Evolutionary conservation across 2,797 vertebrate genomes (phyloP).

Genomic region (Tangara arthus): DNA sequence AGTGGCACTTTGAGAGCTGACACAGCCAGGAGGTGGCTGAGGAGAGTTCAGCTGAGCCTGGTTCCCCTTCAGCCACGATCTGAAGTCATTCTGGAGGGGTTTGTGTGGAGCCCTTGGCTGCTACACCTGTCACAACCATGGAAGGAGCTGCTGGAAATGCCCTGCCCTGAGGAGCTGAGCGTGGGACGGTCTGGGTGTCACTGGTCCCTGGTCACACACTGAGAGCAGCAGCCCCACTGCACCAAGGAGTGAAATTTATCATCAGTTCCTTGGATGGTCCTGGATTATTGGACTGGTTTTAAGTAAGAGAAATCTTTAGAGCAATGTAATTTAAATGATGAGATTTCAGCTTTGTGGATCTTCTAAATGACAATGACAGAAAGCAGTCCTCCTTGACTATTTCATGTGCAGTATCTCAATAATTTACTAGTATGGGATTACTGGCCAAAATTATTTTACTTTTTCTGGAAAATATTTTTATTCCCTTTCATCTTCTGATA

Average conservation of each 20-base stretch:
- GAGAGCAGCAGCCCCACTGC: neutral
- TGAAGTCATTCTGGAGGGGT: neutral
- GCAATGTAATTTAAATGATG: neutral
- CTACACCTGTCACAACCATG: rapidly evolving
- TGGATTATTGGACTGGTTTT: neutral
- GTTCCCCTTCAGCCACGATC: neutral
- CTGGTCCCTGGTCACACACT: neutral
- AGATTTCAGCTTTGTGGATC: constrained; percentile 21
- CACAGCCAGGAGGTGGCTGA: neutral
- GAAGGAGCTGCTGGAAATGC: neutral
- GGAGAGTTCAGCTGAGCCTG: neutral
- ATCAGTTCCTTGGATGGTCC: neutral
- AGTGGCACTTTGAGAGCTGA: constrained; percentile 89
- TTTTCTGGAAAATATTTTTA: constrained; percentile 29
- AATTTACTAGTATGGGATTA: constrained; percentile 20
- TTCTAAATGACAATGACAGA: neutral
- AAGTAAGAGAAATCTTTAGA: constrained; percentile 41
- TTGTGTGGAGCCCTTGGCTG: neutral
- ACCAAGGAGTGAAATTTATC: neutral
- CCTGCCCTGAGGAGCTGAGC: neutral
- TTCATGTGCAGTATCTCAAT: neutral
- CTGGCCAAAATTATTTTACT: constrained; percentile 36
- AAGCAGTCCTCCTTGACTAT: neutral
- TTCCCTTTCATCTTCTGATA: constrained; percentile 37
- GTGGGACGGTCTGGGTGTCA: neutral